Percentiles rank a stretch among this genome's conserved stretches.
Conservation (phyloP, 2,113 vertebrate species). For the Ursus arctos region DNA sequence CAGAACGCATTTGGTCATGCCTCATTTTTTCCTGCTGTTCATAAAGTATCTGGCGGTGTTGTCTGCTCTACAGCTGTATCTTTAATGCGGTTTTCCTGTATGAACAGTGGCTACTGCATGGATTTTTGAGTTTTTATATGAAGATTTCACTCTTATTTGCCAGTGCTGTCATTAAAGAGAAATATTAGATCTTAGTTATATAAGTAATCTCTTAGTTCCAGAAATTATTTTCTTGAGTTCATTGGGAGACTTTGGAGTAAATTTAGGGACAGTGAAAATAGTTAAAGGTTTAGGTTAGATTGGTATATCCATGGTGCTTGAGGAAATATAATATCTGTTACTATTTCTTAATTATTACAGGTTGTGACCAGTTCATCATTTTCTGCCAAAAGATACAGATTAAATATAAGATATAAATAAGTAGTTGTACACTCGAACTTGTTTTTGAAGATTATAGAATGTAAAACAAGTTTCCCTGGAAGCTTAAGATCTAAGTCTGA, state of each 20-base stretch:
- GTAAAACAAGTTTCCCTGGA: conserved; percentile 35
- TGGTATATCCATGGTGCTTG: neutral
- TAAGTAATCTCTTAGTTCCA: conserved; percentile 36
- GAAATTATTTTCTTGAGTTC: conserved; percentile 43
- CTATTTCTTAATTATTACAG: neutral
- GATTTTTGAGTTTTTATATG: neutral
- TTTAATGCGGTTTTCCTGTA: neutral
- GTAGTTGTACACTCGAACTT: neutral
- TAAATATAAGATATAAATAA: neutral
- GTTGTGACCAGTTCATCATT: neutral
- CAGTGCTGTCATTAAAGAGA: conserved; percentile 40
- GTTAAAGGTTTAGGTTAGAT: conserved; percentile 10
- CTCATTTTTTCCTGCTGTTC: neutral
- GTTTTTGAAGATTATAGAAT: conserved; percentile 7
- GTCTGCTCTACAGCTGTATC: neutral
- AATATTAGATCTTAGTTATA: conserved; percentile 26
- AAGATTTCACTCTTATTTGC: conserved; percentile 21
- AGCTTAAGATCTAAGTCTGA: conserved; percentile 16
- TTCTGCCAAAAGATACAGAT: neutral
- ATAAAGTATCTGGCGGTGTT: neutral
- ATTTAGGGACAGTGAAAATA: neutral
- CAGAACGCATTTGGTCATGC: neutral
- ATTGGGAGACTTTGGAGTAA: neutral
- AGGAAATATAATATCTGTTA: neutral
- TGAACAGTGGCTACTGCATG: neutral